phyloP scores from a whole-genome alignment of 2,888 invertebrate species.

The Ophion slaviceki region DNA sequence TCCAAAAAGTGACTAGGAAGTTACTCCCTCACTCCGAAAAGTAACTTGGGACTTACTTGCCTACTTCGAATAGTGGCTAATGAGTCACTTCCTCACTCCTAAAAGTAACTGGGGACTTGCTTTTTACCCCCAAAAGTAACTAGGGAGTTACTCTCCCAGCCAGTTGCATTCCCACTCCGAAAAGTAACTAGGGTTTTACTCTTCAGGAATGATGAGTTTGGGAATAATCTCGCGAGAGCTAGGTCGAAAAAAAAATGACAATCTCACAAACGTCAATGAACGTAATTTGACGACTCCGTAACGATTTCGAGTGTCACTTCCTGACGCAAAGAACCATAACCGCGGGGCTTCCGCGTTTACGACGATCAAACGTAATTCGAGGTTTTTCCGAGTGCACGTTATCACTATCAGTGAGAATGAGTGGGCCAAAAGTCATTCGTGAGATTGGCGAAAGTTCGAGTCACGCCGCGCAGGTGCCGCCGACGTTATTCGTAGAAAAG shows the following conservation, averaged over 20 bases:
- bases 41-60: neutral
- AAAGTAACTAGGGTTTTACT: neutral
- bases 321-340: constrained; percentile 24
- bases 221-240: neutral
- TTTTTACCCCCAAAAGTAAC: neutral
- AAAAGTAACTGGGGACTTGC: neutral
- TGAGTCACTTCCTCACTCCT: neutral
- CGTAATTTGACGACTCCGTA: neutral
- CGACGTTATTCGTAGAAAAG: neutral
- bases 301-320: constrained; percentile 8
- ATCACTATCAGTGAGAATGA: constrained; percentile 8
- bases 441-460: neutral
- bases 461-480: neutral
- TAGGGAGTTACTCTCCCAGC: neutral
- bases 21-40: neutral
- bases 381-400: constrained; percentile 5
- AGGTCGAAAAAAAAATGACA: neutral
- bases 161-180: neutral
- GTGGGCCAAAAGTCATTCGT: neutral
- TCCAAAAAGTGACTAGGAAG: too few relatives aligned
- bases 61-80: too few relatives aligned
- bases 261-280: neutral
- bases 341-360: constrained; percentile 11
- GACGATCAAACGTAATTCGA: neutral
- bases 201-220: neutral